phyloP scores from a whole-genome alignment of 2,888 invertebrate species.

The Melanotus villosus region DNA sequence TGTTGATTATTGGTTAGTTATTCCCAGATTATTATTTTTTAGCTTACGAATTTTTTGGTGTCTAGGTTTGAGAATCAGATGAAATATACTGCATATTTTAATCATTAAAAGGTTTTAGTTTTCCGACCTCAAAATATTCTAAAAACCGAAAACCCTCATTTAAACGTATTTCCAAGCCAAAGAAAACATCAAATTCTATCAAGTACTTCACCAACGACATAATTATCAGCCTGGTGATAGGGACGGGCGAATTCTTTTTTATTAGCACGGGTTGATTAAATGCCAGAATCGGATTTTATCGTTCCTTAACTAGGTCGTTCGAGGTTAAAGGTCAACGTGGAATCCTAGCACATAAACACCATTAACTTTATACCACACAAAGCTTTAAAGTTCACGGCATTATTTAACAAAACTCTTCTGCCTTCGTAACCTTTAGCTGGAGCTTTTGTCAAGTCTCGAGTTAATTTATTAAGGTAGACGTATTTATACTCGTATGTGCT shows the following conservation, averaged over 20 bases:
- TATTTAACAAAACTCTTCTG: not conserved
- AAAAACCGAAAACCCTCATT: too few species aligned
- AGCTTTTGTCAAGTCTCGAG: not conserved
- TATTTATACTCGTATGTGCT: not conserved
- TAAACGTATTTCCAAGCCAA: too few species aligned
- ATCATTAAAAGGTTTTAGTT: too few species aligned
- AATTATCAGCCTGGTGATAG: too few species aligned
- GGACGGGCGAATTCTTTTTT: not conserved
- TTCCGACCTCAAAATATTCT: too few species aligned
- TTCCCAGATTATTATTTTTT: too few species aligned
- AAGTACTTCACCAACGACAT: too few species aligned
- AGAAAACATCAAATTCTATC: too few species aligned
- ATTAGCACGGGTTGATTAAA: not conserved
- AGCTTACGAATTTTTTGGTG: too few species aligned
- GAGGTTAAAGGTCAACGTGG: slow-evolving; percentile 17
- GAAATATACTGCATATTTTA: too few species aligned
- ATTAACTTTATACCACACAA: not conserved
- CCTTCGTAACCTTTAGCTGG: not conserved
- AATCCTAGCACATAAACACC: slow-evolving; percentile 5
- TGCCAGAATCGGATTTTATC: not conserved
- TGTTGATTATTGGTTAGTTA: too few species aligned
- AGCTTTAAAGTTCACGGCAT: slow-evolving; percentile 8
- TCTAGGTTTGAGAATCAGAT: too few species aligned
- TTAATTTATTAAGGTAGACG: not conserved
- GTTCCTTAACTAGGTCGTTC: not conserved